Conservation (phyloP, 1,140 invertebrate genomes). For the Antheraea mylitta region DNA sequence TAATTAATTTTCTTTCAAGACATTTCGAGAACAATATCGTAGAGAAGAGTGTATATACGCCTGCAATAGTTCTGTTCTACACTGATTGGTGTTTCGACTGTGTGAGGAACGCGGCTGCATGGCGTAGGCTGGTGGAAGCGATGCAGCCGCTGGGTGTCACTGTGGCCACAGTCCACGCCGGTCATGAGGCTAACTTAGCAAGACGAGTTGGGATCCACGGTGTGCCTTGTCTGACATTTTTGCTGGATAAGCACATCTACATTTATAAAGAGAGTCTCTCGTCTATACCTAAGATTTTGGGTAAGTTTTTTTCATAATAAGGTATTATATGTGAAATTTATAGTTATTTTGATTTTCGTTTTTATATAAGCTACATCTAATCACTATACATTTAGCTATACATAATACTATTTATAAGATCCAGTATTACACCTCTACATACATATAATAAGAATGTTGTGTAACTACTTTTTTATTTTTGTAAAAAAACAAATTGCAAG, state of each 20-base stretch:
- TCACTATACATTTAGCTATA: too few relatives aligned
- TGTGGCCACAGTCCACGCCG: conserved; percentile 90
- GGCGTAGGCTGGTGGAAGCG: conserved; percentile 90
- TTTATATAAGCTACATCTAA: too few relatives aligned
- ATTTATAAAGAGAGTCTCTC: conserved; percentile 89
- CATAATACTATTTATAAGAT: too few relatives aligned
- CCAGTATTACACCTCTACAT: too few relatives aligned
- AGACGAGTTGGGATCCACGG: conserved; percentile 88
- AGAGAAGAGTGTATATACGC: conserved; percentile 88
- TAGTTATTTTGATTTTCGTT: too few relatives aligned
- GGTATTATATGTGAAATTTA: too few relatives aligned
- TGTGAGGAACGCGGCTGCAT: conserved; percentile 89
- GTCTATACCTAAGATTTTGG: conserved; percentile 89
- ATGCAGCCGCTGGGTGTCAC: conserved; percentile 88
- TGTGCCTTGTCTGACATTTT: conserved; percentile 89
- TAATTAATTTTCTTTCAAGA: conserved; percentile 72
- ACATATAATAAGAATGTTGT: too few relatives aligned
- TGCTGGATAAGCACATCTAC: conserved; percentile 89
- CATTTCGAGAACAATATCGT: conserved; percentile 93
- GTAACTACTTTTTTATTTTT: too few relatives aligned
- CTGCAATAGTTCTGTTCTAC: conserved; percentile 93
- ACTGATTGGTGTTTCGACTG: conserved; percentile 96
- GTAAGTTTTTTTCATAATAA: conserved; percentile 48
- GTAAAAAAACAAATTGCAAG: too few relatives aligned
- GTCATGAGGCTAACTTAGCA: conserved; percentile 87